These are phyloP conservation scores for Fragum whitleyi DNA, from an alignment of 2,888 invertebrate species.

Conservation along the genomic window DNA sequence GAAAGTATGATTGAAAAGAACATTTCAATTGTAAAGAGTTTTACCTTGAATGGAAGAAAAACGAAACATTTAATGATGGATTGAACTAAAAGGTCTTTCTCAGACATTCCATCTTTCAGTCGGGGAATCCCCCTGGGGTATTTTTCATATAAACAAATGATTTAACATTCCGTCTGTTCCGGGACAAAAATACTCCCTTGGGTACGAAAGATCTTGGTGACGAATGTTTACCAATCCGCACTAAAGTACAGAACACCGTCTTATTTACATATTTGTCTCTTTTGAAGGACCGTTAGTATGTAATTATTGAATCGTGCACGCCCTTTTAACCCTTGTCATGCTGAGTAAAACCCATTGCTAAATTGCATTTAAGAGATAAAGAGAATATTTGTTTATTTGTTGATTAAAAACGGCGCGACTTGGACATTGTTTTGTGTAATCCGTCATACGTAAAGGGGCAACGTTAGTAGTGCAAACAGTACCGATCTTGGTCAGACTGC, in stretches of 20 bases:
- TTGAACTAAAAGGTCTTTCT: neutral
- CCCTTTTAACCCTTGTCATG: too few relatives aligned
- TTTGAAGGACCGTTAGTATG: neutral
- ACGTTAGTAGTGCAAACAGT: too few relatives aligned
- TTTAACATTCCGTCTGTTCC: neutral
- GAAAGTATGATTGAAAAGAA: too few relatives aligned
- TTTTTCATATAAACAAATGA: conserved; percentile 3
- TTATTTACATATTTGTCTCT: conserved; percentile 17
- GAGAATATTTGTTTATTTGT: too few relatives aligned
- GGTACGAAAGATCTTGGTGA: conserved; percentile 7
- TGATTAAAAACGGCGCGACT: too few relatives aligned
- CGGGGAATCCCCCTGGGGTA: neutral
- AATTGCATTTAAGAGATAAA: too few relatives aligned
- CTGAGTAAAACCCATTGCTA: too few relatives aligned
- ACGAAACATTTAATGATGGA: neutral
- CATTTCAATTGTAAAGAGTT: neutral
- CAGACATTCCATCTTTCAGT: neutral
- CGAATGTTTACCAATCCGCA: conserved; percentile 3
- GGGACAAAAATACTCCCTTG: conserved; percentile 3
- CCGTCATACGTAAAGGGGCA: too few relatives aligned
- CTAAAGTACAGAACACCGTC: neutral
- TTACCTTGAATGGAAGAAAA: neutral
- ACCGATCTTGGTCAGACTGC: too few relatives aligned
- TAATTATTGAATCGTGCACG: too few relatives aligned
- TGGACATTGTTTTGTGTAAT: too few relatives aligned